Evolutionary conservation across 2,888 invertebrate genomes (phyloP), one percentile per base, ranked within the genome.

Genomic region (Sesamia inferens): DNA sequence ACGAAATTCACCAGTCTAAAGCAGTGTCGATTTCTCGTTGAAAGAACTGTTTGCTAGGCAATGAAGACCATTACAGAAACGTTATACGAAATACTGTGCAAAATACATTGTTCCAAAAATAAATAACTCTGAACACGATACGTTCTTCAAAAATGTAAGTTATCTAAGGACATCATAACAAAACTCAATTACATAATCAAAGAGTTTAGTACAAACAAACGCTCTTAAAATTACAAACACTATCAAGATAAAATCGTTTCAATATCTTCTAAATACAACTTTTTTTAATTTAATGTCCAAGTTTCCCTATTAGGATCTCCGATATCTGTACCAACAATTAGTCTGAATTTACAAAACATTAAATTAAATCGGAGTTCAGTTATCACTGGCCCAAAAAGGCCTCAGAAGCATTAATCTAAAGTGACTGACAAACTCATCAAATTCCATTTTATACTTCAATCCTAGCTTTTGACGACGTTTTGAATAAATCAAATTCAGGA

Each of bases 341-440:
- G 39, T 67, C 62, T 78, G 39, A 71, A 77, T 77, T 68, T 44
- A 39, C 44, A 57, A 67, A 82, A 68, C 76, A 82, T 71, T 67
- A 63, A 77, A 79, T 79, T 71, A 31, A 71, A 71, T 58, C 39
- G 39, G 39, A 71, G 58, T 68, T 24, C 55, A 82, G 78, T 64
- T 77, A 77, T 64, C 71, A 78, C 55, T 77, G 82, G 67, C 55
- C 48, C 31, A 44, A 67, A 76, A 59, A 31, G 51, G 24, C 13
- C 7, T n/a, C 31, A 68, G 69, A 65, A 66, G 31, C 63, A 82
- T 82, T 77, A 57, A 77, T 82, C 67, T 39, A 47, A 64, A 77
- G 67, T 14, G 82, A 63, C 48, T 82, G 82, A 77, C 78, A 55
- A 82, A 79, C 63, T 82, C 55, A 55, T 82, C 78, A 59, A 71